Percentiles rank a stretch among this genome's conserved stretches.
Evolutionary conservation across 2,113 vertebrate species (phyloP).

Genomic region (Thinocorus orbignyianus): DNA sequence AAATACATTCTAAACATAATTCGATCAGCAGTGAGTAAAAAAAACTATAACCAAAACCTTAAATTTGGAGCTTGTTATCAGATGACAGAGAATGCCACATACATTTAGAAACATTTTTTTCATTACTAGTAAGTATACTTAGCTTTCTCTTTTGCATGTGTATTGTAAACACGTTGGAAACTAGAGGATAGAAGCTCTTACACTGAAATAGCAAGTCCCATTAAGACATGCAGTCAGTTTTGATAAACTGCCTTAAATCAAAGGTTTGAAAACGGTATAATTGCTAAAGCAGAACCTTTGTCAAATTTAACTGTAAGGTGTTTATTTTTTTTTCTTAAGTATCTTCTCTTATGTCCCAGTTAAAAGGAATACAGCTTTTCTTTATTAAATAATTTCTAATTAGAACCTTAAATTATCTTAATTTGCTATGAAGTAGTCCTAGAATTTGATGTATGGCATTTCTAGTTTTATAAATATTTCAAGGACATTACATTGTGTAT

Average conservation of each 20-base stretch:
- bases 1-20: constrained; percentile 50
- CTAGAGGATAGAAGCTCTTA: constrained; percentile 1
- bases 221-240: constrained; percentile 3
- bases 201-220: constrained; percentile 4
- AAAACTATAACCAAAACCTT: constrained; percentile 32
- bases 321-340: background rate
- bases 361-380: background rate
- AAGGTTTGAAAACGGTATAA: background rate
- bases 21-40: constrained; percentile 46
- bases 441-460: background rate
- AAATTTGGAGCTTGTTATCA: constrained; percentile 52
- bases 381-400: background rate
- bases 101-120: constrained; percentile 59
- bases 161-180: constrained; percentile 14
- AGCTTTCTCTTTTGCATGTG: background rate
- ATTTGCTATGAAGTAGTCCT: background rate
- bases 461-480: background rate
- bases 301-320: background rate
- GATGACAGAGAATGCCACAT: constrained; percentile 4
- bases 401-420: background rate
- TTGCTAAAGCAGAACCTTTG: background rate
- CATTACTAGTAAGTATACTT: constrained; percentile 48
- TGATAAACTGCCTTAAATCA: constrained; percentile 27
- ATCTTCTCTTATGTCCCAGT: background rate
- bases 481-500: background rate